phyloP scores from a whole-genome alignment of 2,113 vertebrate genomes.

The Halichoeres trimaculatus region DNA sequence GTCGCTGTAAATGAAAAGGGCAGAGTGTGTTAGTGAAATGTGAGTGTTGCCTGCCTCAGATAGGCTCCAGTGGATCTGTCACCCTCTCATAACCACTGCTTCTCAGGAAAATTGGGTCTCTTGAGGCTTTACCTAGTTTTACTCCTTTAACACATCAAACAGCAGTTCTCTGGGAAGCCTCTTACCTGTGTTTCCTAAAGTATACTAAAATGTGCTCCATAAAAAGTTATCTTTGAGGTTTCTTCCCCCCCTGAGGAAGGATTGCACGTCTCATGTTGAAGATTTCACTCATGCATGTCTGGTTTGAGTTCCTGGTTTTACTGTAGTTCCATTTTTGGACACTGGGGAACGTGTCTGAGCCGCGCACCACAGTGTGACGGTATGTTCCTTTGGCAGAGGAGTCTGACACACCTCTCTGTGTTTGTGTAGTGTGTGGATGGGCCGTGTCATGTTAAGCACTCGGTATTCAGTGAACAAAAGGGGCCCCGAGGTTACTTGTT shows the following conservation, averaged over 20 bases:
- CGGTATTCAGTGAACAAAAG: slow-evolving; percentile 21
- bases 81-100: not conserved
- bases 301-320: slow-evolving; percentile 28
- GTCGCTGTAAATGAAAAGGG: slow-evolving; percentile 6
- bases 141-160: not conserved
- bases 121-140: not conserved
- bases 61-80: not conserved
- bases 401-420: slow-evolving; percentile 70
- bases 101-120: slow-evolving; percentile 2
- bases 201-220: not conserved
- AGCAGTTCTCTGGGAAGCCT: not conserved
- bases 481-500: not conserved
- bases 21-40: slow-evolving; percentile 10
- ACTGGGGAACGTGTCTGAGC: slow-evolving; percentile 48
- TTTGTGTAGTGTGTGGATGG: slow-evolving; percentile 61
- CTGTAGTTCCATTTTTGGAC: slow-evolving; percentile 57
- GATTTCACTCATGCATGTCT: not conserved
- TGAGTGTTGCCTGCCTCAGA: not conserved
- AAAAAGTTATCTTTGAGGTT: not conserved
- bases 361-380: slow-evolving; percentile 31
- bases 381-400: slow-evolving; percentile 68
- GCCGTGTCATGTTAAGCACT: slow-evolving; percentile 55
- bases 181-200: not conserved
- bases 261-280: slow-evolving; percentile 7
- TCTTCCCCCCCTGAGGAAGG: not conserved